Evolutionary conservation across 2,888 invertebrate genomes (phyloP).

Genomic region (Synergus laeviventris): DNA sequence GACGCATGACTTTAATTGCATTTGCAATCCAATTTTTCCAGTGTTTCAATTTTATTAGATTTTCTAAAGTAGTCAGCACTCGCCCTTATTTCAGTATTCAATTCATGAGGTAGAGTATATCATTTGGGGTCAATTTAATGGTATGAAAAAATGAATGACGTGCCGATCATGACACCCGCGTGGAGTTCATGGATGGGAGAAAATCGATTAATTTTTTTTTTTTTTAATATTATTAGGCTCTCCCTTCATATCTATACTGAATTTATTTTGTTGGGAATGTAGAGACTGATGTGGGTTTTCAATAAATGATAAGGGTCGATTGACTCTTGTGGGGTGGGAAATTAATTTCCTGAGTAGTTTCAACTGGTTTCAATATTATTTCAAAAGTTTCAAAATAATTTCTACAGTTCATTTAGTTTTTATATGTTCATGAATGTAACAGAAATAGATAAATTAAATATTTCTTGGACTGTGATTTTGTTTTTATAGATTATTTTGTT

Average conservation of each 20-base stretch:
- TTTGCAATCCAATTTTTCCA: not conserved
- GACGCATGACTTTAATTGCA: constrained; percentile 34
- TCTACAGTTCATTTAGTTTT: not conserved
- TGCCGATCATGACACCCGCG: not conserved
- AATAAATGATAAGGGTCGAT: not conserved
- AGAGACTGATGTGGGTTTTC: too few species aligned
- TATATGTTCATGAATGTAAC: not conserved
- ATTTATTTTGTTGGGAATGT: not conserved
- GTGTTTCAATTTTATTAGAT: not conserved
- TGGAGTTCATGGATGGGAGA: not conserved
- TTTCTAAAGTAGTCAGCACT: not conserved
- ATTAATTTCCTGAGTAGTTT: constrained; percentile 1
- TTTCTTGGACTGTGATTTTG: not conserved
- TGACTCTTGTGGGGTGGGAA: not conserved
- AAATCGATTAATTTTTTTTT: not conserved
- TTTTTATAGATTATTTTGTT: too few species aligned
- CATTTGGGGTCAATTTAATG: not conserved
- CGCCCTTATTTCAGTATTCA: not conserved
- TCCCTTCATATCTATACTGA: not conserved
- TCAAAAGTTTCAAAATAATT: too few species aligned
- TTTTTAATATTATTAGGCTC: not conserved
- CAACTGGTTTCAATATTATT: not conserved
- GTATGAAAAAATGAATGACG: not conserved
- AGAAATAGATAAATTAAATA: not conserved
- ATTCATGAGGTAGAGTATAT: not conserved